Conservation (phyloP, 1,140 invertebrate genomes). For the Pemphigus obesinymphae region DNA sequence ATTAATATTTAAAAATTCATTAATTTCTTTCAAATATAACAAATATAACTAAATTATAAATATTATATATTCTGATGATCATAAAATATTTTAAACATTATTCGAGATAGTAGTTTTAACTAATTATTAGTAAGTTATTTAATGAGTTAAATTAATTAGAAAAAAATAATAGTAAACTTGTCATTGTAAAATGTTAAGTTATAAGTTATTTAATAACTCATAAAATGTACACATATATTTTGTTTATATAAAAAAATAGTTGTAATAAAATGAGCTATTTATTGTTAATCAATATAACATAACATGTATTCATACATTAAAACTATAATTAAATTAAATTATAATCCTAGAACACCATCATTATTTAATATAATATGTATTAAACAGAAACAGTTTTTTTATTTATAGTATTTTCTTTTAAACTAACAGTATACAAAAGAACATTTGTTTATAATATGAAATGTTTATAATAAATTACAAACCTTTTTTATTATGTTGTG, state of each 20-base stretch:
- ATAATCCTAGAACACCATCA: neutral
- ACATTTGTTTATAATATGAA: no score
- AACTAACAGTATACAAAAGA: no score
- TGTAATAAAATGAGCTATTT: no score
- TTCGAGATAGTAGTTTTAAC: neutral
- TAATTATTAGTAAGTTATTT: neutral
- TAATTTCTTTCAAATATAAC: neutral
- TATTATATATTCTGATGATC: neutral
- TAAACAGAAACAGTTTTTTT: no score
- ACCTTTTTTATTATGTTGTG: no score
- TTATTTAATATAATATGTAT: no score
- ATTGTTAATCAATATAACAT: no score
- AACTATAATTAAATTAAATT: neutral
- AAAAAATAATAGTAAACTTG: neutral
- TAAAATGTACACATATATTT: neutral
- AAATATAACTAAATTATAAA: neutral
- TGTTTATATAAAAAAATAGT: neutral
- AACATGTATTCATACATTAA: no score
- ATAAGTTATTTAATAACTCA: neutral
- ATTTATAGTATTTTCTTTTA: no score
- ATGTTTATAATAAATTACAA: no score
- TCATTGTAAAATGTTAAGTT: neutral
- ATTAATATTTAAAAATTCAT: neutral
- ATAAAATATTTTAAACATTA: neutral
- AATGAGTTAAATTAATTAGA: neutral